Evolutionary conservation across 2,888 invertebrate species (phyloP), one percentile per base, ranked within the genome.

Genomic region (Patella caerulea): DNA sequence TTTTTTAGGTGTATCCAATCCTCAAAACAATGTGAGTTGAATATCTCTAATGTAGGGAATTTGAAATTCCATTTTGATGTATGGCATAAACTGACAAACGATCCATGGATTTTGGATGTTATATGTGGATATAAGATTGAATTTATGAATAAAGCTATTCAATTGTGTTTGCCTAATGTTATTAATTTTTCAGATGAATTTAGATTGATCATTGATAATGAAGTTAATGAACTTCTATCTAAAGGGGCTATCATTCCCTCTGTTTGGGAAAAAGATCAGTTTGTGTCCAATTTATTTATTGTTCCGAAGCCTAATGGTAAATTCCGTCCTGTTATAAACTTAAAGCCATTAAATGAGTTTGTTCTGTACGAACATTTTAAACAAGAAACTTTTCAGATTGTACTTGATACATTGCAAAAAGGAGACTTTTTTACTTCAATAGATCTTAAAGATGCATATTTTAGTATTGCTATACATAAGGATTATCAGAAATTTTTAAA

Each of bases 401-500:
- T 65, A 3, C 19, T 65, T 19, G 65, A 65, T 65, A 14, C 15
- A 2, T 14, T 65, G 19, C 11, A 65, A 5, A 65, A 65, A 7
- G 19, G 24, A 19, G 65, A 65, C 24, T 65, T 19, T 65, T 14
- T 65, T 65, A 19, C 14, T n/a, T 65, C 65, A n/a, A 65, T 65
- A 11, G 65, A 65, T 65, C 19, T 65, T 4, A 19, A 12, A 14
- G 65, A 65, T 65, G 65, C 65, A 19, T 65, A 65, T 65, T 65
- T 65, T 65, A 65, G 65, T 11, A 65, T 65, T 19, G 14, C 9
- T 65, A 76, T 79, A 69, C 71, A 74, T 69, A 9, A 54, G 17
- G 53, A 74, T 19, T 76, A 29, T 54, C 72, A 74, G 54, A 78
- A 78, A 34, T 78, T 75, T 53, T 34, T 78, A 9, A 78, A 75